Base-by-base conservation (phyloP, 1,140 invertebrate species). In the Maconellicoccus hirsutus region DNA sequence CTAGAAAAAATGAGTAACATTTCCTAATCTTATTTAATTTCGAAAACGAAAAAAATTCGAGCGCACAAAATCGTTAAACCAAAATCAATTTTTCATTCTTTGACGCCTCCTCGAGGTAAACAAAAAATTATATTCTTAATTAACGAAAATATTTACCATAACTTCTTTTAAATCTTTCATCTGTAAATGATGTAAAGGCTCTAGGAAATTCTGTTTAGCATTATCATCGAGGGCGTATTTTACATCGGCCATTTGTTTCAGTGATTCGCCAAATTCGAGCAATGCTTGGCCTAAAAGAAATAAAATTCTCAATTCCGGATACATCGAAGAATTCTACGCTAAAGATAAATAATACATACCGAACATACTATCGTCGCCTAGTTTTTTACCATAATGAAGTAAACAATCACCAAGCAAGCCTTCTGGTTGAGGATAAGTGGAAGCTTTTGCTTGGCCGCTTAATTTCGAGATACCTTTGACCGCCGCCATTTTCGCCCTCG, bases 161-260 rank as follows among this genome's bases (percentile, higher is more conserved):
- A 98, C 95, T 89, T 99, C 96, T 83, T 98, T 98, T 22, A 99
- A 84, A 81, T 99, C 97, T 85, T 98, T 98, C 73, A 88, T 94
- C 82, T 98, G 94, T 79, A 99, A 84, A 81, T 98, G 93, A 82
- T 95, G 92, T 73, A 99, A 82, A 27, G 97, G 97, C 81, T 99
- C 96, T 71, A 99, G 84, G 83, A 99, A 98, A 84, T 98, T 98
- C 81, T 99, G 96, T 81, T 98, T 98, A 76, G 98, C 96, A 83
- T 95, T 97, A 81, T 99, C 97, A 83, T 99, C 97, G 76, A 99
- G 82, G 63, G 96, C 94, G 82, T 98, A 99, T 82, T 99, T 99
- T 70, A 98, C 90, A 80, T 99, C 97, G 14, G 96, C 96, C 90
- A 99, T 94, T 83, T 98, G 94, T 80, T 93, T 96, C 79, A 98